Conservation (phyloP, 2,888 invertebrate genomes). For the Tipula lateralis region DNA sequence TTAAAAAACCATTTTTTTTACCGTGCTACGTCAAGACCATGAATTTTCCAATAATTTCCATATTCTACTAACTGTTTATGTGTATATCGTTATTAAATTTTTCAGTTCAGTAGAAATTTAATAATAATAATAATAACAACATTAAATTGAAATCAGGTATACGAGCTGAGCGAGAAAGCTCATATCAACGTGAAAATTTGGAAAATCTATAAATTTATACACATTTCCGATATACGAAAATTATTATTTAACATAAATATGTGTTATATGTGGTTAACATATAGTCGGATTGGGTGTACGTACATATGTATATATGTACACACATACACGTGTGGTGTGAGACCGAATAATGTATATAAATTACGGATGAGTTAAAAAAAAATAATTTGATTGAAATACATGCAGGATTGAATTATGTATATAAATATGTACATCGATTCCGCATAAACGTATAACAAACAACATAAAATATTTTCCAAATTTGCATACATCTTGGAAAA, state of each 20-base stretch:
- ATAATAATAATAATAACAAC: background rate
- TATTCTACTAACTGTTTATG: conserved; percentile 6
- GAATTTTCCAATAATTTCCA: conserved; percentile 1
- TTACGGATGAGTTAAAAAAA: background rate
- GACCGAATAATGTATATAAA: background rate
- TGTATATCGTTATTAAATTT: background rate
- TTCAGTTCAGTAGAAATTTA: conserved; percentile 6
- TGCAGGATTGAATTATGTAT: background rate
- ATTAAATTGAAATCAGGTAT: background rate
- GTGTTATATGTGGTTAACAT: background rate
- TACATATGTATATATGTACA: background rate
- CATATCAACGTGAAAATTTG: background rate
- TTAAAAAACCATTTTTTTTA: background rate
- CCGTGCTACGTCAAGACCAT: background rate
- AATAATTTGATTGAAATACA: conserved; percentile 5
- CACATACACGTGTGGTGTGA: background rate
- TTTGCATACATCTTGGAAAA: background rate
- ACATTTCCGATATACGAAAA: background rate
- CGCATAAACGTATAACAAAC: background rate
- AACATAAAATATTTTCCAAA: background rate
- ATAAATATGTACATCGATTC: background rate
- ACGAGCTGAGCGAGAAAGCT: background rate
- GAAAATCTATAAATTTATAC: background rate
- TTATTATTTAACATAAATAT: no score
- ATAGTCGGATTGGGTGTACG: no score